These are phyloP conservation scores for Heliconius hermathena DNA, from an alignment of 1,140 invertebrate species.

Conservation along the genomic window DNA sequence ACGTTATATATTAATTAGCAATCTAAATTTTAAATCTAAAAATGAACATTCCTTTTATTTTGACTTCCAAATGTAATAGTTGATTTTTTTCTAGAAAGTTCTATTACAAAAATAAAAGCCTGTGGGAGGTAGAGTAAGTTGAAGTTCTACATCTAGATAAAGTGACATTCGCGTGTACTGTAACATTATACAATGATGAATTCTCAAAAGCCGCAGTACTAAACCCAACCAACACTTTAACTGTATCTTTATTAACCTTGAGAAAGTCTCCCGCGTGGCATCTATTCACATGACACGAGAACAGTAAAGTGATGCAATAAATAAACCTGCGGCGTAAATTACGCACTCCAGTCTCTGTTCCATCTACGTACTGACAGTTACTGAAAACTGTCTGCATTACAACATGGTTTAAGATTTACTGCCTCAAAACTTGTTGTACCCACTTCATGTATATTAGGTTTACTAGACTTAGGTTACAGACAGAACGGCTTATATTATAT, in stretches of 20 bases:
- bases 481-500: too few species aligned
- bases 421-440: neutral
- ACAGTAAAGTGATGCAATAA: constrained; percentile 51
- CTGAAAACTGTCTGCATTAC: constrained; percentile 26
- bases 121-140: neutral
- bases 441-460: neutral
- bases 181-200: constrained; percentile 12
- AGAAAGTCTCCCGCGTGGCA: constrained; percentile 48
- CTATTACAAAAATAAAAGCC: too few species aligned
- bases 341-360: constrained; percentile 27
- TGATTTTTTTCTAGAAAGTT: too few species aligned
- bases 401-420: constrained; percentile 9
- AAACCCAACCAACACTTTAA: constrained; percentile 56
- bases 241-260: constrained; percentile 53
- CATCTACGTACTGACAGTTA: constrained; percentile 18
- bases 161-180: neutral
- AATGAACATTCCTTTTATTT: too few species aligned
- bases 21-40: too few species aligned
- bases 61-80: too few species aligned
- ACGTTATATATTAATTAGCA: too few species aligned
- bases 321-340: constrained; percentile 46
- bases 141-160: neutral
- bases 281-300: constrained; percentile 54
- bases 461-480: neutral
- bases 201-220: constrained; percentile 34